Evolutionary conservation across 2,888 invertebrate species (phyloP).

Genomic region (Odontothrips loti): DNA sequence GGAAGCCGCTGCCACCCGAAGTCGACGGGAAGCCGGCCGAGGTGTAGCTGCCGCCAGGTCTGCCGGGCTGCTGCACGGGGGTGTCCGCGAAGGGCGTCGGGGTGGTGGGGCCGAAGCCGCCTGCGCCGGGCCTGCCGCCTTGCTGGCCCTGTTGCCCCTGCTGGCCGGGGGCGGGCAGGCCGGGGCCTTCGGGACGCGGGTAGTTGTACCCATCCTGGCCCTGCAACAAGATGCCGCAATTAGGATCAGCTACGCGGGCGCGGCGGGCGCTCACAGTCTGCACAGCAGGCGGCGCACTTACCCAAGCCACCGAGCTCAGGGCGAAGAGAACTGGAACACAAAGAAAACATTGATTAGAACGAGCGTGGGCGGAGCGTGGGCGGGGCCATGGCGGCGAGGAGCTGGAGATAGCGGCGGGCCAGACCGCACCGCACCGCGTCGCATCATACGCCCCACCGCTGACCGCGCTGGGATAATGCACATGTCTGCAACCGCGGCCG

Average conservation of each 20-base stretch:
- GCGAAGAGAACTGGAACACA: constrained; percentile 21
- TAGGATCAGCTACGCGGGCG: background rate
- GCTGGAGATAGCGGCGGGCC: too few species aligned
- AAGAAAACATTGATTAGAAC: background rate
- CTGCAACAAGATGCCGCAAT: constrained; percentile 44
- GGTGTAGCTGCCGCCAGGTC: background rate
- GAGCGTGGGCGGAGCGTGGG: background rate
- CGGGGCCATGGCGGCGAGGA: background rate
- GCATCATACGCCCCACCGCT: background rate
- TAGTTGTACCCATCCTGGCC: constrained; percentile 73
- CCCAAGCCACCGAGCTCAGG: constrained; percentile 7
- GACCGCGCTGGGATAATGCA: background rate
- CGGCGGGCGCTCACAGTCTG: background rate
- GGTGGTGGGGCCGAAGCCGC: constrained; percentile 30
- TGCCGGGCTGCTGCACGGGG: background rate
- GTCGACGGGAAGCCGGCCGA: constrained; percentile 16
- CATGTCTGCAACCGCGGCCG: background rate
- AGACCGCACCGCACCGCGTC: too few species aligned
- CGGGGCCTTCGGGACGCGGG: constrained; percentile 61
- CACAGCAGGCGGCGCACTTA: background rate
- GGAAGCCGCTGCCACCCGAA: constrained; percentile 27
- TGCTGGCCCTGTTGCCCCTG: too few species aligned
- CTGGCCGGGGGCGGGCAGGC: constrained; percentile 38
- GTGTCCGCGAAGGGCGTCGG: constrained; percentile 30
- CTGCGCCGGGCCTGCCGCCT: constrained; percentile 39